Conservation (phyloP, 2,113 vertebrate species). For the Tympanuchus pallidicinctus region DNA sequence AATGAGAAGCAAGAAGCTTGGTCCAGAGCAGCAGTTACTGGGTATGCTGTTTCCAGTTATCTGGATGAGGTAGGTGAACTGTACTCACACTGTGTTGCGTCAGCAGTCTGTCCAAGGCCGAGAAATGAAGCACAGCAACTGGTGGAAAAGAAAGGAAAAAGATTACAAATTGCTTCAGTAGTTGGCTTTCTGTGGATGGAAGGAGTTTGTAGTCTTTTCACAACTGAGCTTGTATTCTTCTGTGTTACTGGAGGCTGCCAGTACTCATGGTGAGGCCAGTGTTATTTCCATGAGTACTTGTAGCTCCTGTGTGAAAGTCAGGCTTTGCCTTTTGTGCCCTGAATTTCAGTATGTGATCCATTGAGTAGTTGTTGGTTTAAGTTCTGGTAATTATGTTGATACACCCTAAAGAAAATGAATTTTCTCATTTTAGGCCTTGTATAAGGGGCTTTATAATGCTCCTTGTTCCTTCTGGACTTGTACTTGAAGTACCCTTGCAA, state of each 20-base stretch:
- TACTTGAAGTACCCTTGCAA: background rate
- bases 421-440: background rate
- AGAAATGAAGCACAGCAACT: background rate
- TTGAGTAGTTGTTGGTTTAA: background rate
- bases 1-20: background rate
- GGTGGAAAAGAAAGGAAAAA: background rate
- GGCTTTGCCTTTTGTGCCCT: accelerated
- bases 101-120: background rate
- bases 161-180: background rate
- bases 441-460: background rate
- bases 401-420: background rate
- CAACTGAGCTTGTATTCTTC: background rate
- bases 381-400: background rate
- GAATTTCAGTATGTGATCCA: background rate
- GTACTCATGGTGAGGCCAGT: background rate
- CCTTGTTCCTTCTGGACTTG: background rate
- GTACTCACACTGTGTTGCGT: background rate
- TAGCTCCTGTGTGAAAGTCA: background rate
- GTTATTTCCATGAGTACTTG: background rate
- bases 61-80: background rate
- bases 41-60: accelerated
- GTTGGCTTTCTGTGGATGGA: background rate
- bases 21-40: background rate
- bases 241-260: background rate
- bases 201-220: background rate